Evolutionary conservation across 64 coral and sea anemone genomes (phyloP), one percentile per base, ranked within the genome.

Genomic region (Stylophora pistillata): DNA sequence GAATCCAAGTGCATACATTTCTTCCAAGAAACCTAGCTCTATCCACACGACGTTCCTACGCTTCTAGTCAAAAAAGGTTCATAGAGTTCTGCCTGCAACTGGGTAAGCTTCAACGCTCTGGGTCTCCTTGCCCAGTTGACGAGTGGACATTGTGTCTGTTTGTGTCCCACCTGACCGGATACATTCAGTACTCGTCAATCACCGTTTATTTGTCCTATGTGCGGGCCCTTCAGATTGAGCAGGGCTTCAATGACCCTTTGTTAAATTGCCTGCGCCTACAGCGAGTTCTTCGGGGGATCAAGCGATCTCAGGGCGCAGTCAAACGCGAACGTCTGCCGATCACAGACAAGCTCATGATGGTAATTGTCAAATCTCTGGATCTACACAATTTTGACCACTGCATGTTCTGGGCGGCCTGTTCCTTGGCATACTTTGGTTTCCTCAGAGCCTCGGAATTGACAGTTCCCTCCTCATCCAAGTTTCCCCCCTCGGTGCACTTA

Each of bases 111-210:
- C 68, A 55, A 21, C 27, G 10, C 0, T 11, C 23, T 13, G 85
- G 85, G 9, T 86, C 85, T 27, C 54, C 47, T 2, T 86, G 85
- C 68, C 66, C 68, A 6, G 23, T 27, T 10, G 85, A 53, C 29
- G 90, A 92, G 28, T 86, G 74, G 73, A 89, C 87, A 15, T 56
- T 89, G 1, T 55, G 61, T n/a, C 30, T 79, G 55, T 87, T 76
- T 75, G 71, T 26, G 9, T 31, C 86, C 53, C 56, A n/a, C 20
- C 72, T 72, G 14, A 14, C 82, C 58, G 7, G 21, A 5, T 20
- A 26, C 4, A 11, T 86, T 29, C 37, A 37, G 17, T 52, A 78
- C 55, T 41, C 76, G 13, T 16, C 20, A 30, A 76, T 87, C 47
- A 74, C 31, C 23, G 58, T 83, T 14, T 76, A 87, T 34, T 30